phyloP scores from a whole-genome alignment of 2,113 vertebrate genomes.

The Danionella cerebrum region DNA sequence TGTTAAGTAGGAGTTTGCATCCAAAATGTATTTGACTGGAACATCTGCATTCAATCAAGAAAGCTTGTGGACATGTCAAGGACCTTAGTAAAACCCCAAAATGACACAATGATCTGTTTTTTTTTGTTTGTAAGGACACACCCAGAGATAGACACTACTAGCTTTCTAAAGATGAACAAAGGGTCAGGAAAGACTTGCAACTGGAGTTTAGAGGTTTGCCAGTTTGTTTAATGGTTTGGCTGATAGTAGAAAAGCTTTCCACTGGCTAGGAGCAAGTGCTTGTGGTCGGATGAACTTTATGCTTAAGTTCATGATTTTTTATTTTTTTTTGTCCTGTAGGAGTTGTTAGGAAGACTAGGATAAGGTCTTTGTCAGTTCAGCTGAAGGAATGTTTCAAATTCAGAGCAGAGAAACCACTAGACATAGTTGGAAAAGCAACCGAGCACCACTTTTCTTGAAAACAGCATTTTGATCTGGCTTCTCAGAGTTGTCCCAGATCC shows the following conservation, averaged over 20 bases:
- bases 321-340: conserved; percentile 9
- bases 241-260: conserved; percentile 18
- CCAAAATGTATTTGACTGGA: not conserved
- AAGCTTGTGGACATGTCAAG: conserved; percentile 1
- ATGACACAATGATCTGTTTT: no score
- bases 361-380: conserved; percentile 13
- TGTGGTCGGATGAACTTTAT: conserved; percentile 30
- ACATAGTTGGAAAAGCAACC: conserved; percentile 49
- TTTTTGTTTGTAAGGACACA: conserved; percentile 8
- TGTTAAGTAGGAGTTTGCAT: not conserved
- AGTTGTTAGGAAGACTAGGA: conserved; percentile 20
- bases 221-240: conserved; percentile 12
- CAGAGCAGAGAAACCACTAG: conserved; percentile 23
- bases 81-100: not conserved
- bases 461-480: not conserved
- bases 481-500: not conserved
- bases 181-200: not conserved
- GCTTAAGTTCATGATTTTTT: conserved; percentile 20
- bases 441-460: conserved; percentile 23
- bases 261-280: conserved; percentile 30
- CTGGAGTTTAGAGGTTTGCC: not conserved
- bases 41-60: not conserved
- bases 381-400: conserved; percentile 31
- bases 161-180: not conserved
- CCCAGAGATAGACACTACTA: not conserved